A percentile compares a stretch with the other conserved stretches of the same genome.
phyloP scores from a whole-genome alignment of 2,888 invertebrate species.

The Smittia aterrima region DNA sequence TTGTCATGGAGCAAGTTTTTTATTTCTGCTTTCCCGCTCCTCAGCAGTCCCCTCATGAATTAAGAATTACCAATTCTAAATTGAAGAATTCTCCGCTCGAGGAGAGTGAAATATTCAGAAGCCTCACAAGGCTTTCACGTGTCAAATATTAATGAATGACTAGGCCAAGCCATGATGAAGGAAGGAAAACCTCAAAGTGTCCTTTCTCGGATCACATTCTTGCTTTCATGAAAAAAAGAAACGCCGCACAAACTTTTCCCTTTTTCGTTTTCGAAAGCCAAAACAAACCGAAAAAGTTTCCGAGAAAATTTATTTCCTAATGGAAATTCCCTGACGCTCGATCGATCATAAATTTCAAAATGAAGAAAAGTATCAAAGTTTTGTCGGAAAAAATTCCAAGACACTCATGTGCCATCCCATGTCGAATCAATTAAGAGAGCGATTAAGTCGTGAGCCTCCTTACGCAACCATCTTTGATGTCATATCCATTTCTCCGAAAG shows the following conservation, averaged over 20 bases:
- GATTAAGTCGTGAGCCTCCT: no score
- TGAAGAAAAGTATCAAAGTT: no score
- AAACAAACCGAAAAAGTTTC: neutral
- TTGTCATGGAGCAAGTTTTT: neutral
- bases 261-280: neutral
- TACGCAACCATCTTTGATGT: no score
- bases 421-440: no score
- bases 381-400: no score
- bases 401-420: no score
- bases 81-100: neutral
- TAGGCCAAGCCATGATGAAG: slow-evolving; percentile 12
- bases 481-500: neutral
- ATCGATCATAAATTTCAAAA: slow-evolving; percentile 12
- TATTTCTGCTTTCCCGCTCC: neutral
- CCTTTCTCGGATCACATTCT: slow-evolving; percentile 18
- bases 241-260: neutral
- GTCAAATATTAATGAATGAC: slow-evolving; percentile 35
- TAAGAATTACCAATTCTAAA: slow-evolving; percentile 20
- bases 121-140: neutral
- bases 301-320: slow-evolving; percentile 6
- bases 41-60: slow-evolving; percentile 12
- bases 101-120: neutral
- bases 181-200: slow-evolving; percentile 30
- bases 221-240: neutral
- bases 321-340: slow-evolving; percentile 16